Evolutionary conservation across 2,888 invertebrate genomes (phyloP), one percentile per base, ranked within the genome.

Genomic region (Pterobdella sp.): DNA sequence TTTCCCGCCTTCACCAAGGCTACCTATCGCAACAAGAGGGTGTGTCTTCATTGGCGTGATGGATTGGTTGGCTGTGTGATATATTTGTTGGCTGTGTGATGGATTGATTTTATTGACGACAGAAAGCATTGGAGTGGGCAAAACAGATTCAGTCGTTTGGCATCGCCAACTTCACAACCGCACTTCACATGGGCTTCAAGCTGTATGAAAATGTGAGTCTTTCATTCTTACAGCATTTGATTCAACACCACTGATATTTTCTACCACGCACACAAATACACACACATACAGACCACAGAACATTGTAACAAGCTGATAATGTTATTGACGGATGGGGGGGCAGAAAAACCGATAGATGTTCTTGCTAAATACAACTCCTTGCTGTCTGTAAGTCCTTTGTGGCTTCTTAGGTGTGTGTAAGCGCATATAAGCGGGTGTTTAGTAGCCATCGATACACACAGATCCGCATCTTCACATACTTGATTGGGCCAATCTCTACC

Each of bases 291-390:
- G 60, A 26, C 60, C 4, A 14, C 60, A 18, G 82, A 86, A 1
- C 83, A 84, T 68, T 87, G 87, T 76, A 86, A 87, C 80, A 83
- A 84, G 75, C 81, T 87, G 68, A 84, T 87, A 60, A 85, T 87
- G 82, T 79, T 87, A 67, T 82, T 87, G 77, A 87, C 87, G 31
- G 87, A 87, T 79, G 87, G 87, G 1, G 85, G 86, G 22, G 85
- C 86, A 26, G 86, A 87, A 75, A 84, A 84, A 79, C 85, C 86
- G 0, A 82, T 84, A 72, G 84, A 84, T 1, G 82, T 86, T 34
- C 80, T 87, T 74, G 79, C 84, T 64, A 80, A 84, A 74, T 82
- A 81, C 73, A 84, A 84, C 78, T 79, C 80, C 14, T 76, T 78
- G 1, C 52, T 32, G 26, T 49, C 32, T 26, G 69, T 37, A 7